These are phyloP conservation scores for Gymnosoma rotundatum DNA, from an alignment of 2,888 invertebrate species.

Conservation along the genomic window DNA sequence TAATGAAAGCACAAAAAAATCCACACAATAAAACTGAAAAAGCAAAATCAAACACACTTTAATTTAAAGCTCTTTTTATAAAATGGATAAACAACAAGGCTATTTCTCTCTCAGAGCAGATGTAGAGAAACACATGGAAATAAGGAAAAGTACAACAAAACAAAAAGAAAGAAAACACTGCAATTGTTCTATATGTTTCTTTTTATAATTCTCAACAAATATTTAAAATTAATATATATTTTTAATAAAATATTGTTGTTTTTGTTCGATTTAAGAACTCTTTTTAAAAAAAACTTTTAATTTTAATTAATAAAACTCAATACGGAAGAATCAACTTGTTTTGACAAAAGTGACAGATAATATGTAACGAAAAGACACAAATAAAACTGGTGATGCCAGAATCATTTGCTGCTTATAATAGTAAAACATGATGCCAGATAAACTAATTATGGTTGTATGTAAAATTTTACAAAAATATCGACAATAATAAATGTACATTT, in stretches of 20 bases:
- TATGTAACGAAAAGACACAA: not conserved
- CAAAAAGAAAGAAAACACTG: not conserved
- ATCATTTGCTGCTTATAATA: not conserved
- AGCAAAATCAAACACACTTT: constrained; percentile 10
- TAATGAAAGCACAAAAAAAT: constrained; percentile 61
- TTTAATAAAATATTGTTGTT: not conserved
- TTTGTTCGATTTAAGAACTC: not conserved
- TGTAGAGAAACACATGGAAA: constrained; percentile 27
- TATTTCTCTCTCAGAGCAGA: constrained; percentile 17
- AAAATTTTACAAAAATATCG: too few species aligned
- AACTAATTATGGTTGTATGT: too few species aligned
- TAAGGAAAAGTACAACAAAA: constrained; percentile 22
- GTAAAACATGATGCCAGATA: too few species aligned
- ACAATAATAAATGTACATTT: too few species aligned
- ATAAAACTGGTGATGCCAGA: constrained; percentile 22
- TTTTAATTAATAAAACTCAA: constrained; percentile 32
- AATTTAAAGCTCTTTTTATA: constrained; percentile 4
- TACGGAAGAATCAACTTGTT: constrained; percentile 9
- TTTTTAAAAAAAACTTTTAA: not conserved
- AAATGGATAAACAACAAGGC: not conserved
- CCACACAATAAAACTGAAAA: not conserved
- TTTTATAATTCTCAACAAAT: not conserved
- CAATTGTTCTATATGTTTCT: not conserved
- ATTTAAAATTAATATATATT: not conserved
- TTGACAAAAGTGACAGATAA: constrained; percentile 28